phyloP scores from a whole-genome alignment of 2,888 invertebrate genomes.

The Hanleya hanleyi region DNA sequence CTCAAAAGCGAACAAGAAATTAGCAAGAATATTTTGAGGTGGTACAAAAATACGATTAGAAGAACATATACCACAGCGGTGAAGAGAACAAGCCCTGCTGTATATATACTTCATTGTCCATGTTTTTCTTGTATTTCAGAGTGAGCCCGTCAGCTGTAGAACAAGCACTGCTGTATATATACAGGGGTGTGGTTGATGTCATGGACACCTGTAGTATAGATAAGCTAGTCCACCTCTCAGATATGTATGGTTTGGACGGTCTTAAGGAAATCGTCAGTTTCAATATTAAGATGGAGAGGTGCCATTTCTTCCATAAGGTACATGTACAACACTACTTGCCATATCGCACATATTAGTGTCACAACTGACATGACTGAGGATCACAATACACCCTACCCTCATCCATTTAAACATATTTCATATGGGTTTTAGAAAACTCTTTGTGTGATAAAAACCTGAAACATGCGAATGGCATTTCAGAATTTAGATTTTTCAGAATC shows the following conservation, averaged over 20 bases:
- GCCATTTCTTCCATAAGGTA: slow-evolving; percentile 96
- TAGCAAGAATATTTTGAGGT: too few relatives aligned
- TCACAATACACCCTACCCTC: neutral
- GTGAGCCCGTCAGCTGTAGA: slow-evolving; percentile 90
- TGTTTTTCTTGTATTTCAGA: slow-evolving; percentile 71
- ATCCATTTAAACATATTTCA: too few relatives aligned
- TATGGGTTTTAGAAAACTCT: too few relatives aligned
- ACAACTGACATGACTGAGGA: neutral
- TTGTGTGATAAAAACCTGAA: too few relatives aligned
- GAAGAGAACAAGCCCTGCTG: neutral
- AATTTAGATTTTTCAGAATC: too few relatives aligned
- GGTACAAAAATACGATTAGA: too few relatives aligned
- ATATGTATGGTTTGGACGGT: slow-evolving; percentile 92
- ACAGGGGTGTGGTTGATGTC: slow-evolving; percentile 92
- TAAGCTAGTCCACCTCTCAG: slow-evolving; percentile 90
- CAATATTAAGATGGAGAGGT: slow-evolving; percentile 89
- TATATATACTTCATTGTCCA: neutral
- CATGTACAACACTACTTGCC: slow-evolving; percentile 47
- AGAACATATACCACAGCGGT: too few relatives aligned
- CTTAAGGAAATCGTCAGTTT: slow-evolving; percentile 93
- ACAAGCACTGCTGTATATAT: slow-evolving; percentile 94
- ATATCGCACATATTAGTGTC: neutral
- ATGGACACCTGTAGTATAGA: slow-evolving; percentile 90
- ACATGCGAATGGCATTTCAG: too few relatives aligned
- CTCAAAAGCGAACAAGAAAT: too few relatives aligned